Evolutionary conservation across 2,797 vertebrate genomes (phyloP).

Genomic region (Cyprinodon diabolis): DNA sequence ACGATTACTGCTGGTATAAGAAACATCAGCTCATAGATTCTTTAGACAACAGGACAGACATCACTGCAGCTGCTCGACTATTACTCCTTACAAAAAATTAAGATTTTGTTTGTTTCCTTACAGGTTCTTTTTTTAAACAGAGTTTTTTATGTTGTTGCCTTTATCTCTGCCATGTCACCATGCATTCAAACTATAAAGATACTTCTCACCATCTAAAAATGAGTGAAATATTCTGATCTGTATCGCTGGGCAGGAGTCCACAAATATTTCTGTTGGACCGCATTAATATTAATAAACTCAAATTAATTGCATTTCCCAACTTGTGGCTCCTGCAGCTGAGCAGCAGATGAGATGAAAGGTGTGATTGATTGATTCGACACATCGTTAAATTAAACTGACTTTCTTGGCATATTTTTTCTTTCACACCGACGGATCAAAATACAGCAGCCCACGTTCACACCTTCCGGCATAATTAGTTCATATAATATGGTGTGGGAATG

Average conservation of each 20-base stretch:
- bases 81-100: too few species aligned
- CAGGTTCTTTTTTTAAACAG: too few species aligned
- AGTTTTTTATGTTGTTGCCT: too few species aligned
- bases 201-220: neutral
- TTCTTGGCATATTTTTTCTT: neutral
- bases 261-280: neutral
- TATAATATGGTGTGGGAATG: neutral
- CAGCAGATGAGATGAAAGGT: conserved; percentile 1
- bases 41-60: too few species aligned
- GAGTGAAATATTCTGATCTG: neutral
- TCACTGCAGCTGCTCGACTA: too few species aligned
- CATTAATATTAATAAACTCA: neutral
- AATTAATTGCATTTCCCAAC: neutral
- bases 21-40: too few species aligned
- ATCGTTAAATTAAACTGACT: neutral
- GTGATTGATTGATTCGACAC: neutral
- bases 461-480: neutral
- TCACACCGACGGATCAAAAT: neutral
- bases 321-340: neutral
- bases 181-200: too few species aligned
- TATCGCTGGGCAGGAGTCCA: neutral
- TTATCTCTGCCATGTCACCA: too few species aligned
- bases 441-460: neutral
- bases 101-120: too few species aligned
- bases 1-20: neutral